Base-by-base conservation (phyloP, 1,140 invertebrate genomes). In the Nebria ingens region DNA sequence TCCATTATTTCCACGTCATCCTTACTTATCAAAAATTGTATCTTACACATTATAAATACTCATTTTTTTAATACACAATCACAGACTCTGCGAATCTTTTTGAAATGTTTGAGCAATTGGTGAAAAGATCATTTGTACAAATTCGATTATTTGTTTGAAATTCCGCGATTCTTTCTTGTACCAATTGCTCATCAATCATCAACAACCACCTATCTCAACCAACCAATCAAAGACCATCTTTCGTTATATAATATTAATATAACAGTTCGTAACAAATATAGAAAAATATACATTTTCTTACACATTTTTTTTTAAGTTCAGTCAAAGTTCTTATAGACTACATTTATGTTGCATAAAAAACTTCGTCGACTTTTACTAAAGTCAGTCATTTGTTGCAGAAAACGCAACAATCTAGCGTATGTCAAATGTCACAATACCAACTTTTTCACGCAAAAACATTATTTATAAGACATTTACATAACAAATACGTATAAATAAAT, bases 221-320 rank as follows among this genome's bases (percentile, higher is more conserved):
- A n/a, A n/a, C n/a, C n/a, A n/a, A n/a, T n/a, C n/a, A n/a, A n/a
- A 29, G 4, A 29, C 4, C 25, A 29, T 6, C 25, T 29, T 29
- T 13, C 13, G 25, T 29, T 29, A 11, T 6, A 11, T 45, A 45
- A 45, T 45, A 45, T 45, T 12, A 9, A 66, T 68, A 65, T 68
- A 66, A 70, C 67, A 69, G 19, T 63, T 67, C 65, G 68, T 70
- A 70, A 70, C 68, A 70, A 70, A 70, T 62, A 70, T 70, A 70
- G 64, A 70, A 70, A 70, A 70, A 70, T 70, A 70, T 69, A 70
- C 68, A 70, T 62, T 68, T 66, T 64, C 19, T 21, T 19, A 49
- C 42, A 49, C 13, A 49, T 13, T 29, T 49, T 19, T 17, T n/a
- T n/a, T n/a, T n/a, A n/a, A n/a, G n/a, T 17, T 51, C 50, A 51